Evolutionary conservation across 2,888 invertebrate genomes (phyloP), one percentile per base, ranked within the genome.

Genomic region (Zygogramma bicolorata): DNA sequence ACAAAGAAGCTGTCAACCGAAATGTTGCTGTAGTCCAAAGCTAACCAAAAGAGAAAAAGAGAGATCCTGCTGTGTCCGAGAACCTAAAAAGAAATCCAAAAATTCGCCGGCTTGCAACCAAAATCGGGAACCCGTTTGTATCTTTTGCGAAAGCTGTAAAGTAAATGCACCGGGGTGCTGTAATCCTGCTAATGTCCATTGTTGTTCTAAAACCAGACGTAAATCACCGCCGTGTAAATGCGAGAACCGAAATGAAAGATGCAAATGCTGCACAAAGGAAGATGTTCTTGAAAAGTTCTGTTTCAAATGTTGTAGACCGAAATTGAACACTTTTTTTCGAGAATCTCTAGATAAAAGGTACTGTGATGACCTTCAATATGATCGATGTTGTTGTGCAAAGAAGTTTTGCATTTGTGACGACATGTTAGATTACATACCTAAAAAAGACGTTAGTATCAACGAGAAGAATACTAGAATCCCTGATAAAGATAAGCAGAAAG

Each of bases 391-490:
- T 13, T 29, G 27, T 29, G 46, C 42, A 10, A 42, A 63, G 27
- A 63, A 29, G 46, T 46, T 18, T 63, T 29, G 29, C 63, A n/a
- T 25, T 27, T 46, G 46, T 63, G 63, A 63, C 22, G 63, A 63
- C 20, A 15, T 46, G 29, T 31, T 63, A 18, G 63, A 63, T 31
- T 63, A 63, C 49, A 31, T 63, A 25, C 63, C 63, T 1, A 63
- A 46, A 46, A 63, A 63, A 10, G 63, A 63, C 15, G 15, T 22
- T n/a, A 38, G 13, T 38, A 10, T 38, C 38, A 38, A 13, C 13
- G 38, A 38, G 3, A 15, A 3, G 42, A 42, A 18, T 29, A 38
- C 40, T 13, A 42, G 40, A 61, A 60, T 5, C 15, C 40, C 42
- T 34, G n/a, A n/a, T n/a, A 18, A 40, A 40, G 34, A 38, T 7